These are phyloP conservation scores for Sphenodon punctatus DNA, from an alignment of 2,797 vertebrate genomes.

Conservation along the genomic window DNA sequence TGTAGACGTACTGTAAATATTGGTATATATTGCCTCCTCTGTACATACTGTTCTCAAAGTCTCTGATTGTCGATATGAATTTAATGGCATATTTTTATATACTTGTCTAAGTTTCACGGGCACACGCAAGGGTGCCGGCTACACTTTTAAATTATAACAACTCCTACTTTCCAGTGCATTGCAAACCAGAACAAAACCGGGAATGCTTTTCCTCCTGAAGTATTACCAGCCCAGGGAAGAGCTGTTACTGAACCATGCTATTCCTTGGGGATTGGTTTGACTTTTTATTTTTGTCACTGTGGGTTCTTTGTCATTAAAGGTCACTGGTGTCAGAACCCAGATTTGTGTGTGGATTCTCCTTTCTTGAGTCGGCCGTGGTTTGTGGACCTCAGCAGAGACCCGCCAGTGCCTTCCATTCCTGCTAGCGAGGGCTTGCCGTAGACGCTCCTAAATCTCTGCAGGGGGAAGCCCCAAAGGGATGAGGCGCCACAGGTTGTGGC, in stretches of 20 bases:
- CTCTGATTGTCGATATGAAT: conserved; percentile 85
- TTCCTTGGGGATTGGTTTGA: conserved; percentile 33
- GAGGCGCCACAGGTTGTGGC: no score
- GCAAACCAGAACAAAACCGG: background rate
- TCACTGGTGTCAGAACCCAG: conserved; percentile 77
- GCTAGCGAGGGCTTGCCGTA: no score
- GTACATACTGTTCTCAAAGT: conserved; percentile 82
- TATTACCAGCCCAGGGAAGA: conserved; percentile 39
- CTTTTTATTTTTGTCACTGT: conserved; percentile 81
- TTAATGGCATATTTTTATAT: conserved; percentile 91
- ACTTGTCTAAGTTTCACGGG: conserved; percentile 78
- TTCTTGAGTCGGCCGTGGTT: no score
- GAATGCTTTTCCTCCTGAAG: conserved; percentile 20
- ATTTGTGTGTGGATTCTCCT: background rate
- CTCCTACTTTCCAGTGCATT: conserved; percentile 55
- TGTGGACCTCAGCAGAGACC: no score
- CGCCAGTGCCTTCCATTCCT: no score
- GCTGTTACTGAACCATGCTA: conserved; percentile 67
- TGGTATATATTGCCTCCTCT: conserved; percentile 78
- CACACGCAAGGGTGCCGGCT: conserved; percentile 59
- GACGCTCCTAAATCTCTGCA: no score
- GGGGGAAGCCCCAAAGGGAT: no score
- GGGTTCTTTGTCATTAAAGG: conserved; percentile 87
- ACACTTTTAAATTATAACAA: conserved; percentile 76
- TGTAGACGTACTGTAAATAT: conserved; percentile 52